These are phyloP conservation scores for Macropodus opercularis DNA, from an alignment of 2,797 vertebrate species.

Conservation along the genomic window DNA sequence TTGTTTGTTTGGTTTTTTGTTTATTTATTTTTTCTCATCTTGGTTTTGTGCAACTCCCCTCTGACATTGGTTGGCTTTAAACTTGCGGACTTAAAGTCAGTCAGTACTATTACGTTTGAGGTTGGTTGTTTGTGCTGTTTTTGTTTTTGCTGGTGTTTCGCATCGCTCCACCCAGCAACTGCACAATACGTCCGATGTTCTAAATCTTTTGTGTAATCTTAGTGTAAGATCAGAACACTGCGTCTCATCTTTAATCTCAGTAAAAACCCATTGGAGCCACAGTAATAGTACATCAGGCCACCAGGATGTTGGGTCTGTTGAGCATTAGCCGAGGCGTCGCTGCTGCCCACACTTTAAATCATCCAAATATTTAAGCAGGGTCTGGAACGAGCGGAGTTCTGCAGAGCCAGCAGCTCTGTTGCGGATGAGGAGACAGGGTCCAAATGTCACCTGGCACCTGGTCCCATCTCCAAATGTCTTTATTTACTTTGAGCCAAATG, in stretches of 20 bases:
- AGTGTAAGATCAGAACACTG: not conserved
- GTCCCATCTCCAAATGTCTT: not conserved
- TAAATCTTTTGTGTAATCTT: no score
- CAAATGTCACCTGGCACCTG: conserved; percentile 24
- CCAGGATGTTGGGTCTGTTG: conserved; percentile 4
- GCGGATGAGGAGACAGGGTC: not conserved
- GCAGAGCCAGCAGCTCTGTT: conserved; percentile 31
- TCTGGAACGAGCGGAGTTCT: conserved; percentile 18
- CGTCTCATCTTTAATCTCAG: conserved; percentile 29
- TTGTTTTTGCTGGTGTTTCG: no score
- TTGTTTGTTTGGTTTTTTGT: no score
- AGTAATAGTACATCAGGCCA: not conserved
- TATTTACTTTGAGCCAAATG: not conserved
- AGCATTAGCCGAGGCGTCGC: conserved; percentile 11
- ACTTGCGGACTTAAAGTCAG: no score
- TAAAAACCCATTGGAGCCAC: conserved; percentile 21
- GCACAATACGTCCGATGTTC: no score
- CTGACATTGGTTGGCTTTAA: no score
- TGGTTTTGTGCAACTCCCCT: no score
- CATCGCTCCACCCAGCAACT: no score
- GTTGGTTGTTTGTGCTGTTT: no score
- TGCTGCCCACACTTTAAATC: conserved; percentile 11
- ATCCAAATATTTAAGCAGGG: conserved; percentile 25
- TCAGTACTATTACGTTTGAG: no score
- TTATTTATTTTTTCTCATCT: no score